Percentiles rank a stretch among this genome's conserved stretches.
phyloP scores from a whole-genome alignment of 2,113 vertebrate genomes.

The Lophotis ruficrista region DNA sequence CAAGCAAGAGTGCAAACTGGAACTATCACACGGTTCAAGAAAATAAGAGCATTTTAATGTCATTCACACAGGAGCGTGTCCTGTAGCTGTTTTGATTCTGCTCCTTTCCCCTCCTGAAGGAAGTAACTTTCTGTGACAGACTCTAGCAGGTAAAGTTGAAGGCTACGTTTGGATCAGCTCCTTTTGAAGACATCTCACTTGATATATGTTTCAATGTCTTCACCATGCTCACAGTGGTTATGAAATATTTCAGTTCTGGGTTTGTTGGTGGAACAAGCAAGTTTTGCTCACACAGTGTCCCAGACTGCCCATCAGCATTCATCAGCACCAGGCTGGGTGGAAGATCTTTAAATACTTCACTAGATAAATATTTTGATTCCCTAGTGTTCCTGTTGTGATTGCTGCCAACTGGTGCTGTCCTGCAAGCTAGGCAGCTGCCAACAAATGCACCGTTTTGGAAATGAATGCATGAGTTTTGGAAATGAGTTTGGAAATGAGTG shows the following conservation, averaged over 20 bases:
- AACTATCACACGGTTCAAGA: neutral
- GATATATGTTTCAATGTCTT: neutral
- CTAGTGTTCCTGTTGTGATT: neutral
- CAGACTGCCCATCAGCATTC: neutral
- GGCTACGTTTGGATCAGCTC: fast-evolving
- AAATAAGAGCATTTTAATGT: neutral
- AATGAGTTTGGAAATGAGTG: too few relatives aligned
- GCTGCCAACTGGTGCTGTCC: neutral
- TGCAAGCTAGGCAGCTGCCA: neutral
- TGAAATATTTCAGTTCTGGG: neutral
- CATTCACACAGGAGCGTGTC: neutral
- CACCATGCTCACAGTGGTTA: fast-evolving
- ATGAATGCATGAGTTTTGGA: too few relatives aligned
- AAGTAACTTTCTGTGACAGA: neutral
- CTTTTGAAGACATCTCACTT: neutral
- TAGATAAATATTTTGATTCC: neutral
- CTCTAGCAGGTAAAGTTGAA: neutral
- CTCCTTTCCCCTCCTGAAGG: neutral
- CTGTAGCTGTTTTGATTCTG: neutral
- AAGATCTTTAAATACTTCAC: neutral
- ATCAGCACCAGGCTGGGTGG: neutral
- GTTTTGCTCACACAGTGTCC: neutral
- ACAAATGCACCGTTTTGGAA: neutral
- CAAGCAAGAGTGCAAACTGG: neutral
- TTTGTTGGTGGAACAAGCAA: neutral